Conservation (phyloP, 2,797 vertebrate species). For the Bradypodion ventrale region DNA sequence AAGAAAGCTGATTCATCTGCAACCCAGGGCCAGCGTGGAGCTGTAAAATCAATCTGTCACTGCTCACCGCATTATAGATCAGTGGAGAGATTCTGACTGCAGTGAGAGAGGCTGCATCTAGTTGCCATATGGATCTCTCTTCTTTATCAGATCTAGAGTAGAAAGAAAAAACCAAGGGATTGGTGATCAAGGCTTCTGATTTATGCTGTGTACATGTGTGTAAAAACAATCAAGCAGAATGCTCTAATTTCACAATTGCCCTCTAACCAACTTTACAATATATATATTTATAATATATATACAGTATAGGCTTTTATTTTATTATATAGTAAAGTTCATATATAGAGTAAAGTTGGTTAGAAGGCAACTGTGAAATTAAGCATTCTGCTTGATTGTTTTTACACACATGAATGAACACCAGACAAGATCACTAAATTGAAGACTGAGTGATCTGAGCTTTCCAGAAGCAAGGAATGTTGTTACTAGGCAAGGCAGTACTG, state of each 20-base stretch:
- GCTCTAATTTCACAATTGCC: background rate
- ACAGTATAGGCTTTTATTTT: too few species aligned
- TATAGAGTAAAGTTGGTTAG: background rate
- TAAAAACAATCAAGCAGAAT: slow-evolving; percentile 1
- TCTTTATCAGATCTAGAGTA: background rate
- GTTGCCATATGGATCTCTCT: background rate
- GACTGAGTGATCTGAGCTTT: background rate
- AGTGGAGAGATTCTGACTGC: slow-evolving; percentile 64
- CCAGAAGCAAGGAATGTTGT: background rate
- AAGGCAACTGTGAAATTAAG: background rate
- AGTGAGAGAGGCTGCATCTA: slow-evolving; percentile 49
- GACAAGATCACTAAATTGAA: background rate
- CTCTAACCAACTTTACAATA: background rate
- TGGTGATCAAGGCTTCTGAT: background rate
- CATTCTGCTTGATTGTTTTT: background rate
- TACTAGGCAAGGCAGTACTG: background rate
- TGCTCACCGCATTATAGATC: slow-evolving; percentile 73
- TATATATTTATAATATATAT: too few species aligned
- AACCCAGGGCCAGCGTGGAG: slow-evolving; percentile 70
- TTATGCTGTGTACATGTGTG: background rate
- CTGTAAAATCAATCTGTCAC: slow-evolving; percentile 77
- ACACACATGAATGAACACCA: background rate
- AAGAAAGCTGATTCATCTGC: slow-evolving; percentile 76
- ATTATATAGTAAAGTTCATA: too few species aligned
- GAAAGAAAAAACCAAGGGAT: background rate